Conservation (phyloP, 2,797 vertebrate species). For the Phrynocephalus guinanensis region DNA sequence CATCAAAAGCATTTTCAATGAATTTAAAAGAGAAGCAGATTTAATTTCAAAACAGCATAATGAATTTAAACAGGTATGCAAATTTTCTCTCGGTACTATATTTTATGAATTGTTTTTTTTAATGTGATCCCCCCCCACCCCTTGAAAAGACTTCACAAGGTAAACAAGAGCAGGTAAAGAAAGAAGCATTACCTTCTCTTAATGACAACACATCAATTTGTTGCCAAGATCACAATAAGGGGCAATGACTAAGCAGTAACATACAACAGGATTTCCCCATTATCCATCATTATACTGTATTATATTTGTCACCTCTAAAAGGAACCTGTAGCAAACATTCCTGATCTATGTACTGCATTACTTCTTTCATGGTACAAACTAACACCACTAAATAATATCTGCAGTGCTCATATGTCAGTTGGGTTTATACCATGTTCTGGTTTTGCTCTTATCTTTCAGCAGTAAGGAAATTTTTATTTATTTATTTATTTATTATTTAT, state of each 20-base stretch:
- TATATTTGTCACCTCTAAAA: too few species aligned
- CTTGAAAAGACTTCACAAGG: too few species aligned
- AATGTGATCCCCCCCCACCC: too few species aligned
- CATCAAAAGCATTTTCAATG: conserved; percentile 31
- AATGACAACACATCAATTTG: not conserved
- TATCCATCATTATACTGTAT: too few species aligned
- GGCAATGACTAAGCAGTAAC: not conserved
- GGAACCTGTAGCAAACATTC: too few species aligned
- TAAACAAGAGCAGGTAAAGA: not conserved
- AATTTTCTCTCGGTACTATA: too few species aligned
- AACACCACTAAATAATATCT: too few species aligned
- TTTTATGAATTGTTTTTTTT: too few species aligned
- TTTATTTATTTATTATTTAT: too few species aligned
- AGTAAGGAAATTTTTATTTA: not conserved
- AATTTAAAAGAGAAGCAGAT: conserved; percentile 48
- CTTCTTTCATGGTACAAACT: too few species aligned
- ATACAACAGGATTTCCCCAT: not conserved
- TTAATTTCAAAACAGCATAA: conserved; percentile 28
- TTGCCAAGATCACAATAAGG: not conserved
- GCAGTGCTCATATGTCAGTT: not conserved
- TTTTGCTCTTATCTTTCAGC: not conserved
- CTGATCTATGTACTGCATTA: too few species aligned
- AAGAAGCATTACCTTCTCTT: not conserved
- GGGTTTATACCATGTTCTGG: not conserved
- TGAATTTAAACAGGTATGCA: too few species aligned